Conservation (phyloP, 2,797 vertebrate species). For the Phaenicophaeus curvirostris region DNA sequence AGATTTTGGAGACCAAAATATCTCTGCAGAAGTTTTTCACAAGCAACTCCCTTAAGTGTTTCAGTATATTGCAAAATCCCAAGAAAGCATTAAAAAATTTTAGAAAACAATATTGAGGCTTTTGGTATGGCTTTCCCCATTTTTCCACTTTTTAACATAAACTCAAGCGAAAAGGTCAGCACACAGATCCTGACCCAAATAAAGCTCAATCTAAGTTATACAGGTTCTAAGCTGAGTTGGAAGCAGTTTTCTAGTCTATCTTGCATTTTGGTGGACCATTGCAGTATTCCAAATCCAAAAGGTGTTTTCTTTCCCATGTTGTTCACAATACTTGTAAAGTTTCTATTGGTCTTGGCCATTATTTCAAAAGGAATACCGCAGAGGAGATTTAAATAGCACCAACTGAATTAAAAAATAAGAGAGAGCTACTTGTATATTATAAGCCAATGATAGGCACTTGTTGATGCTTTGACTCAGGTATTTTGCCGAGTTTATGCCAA, state of each 20-base stretch:
- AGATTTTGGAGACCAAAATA: neutral
- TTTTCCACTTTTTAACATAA: neutral
- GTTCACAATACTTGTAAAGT: neutral
- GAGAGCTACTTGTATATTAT: neutral
- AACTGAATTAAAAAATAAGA: neutral
- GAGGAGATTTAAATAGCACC: neutral
- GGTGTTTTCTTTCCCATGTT: neutral
- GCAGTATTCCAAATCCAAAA: neutral
- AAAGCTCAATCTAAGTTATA: neutral
- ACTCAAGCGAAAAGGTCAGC: neutral
- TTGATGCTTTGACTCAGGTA: neutral
- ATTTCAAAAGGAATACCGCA: neutral
- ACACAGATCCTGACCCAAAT: neutral
- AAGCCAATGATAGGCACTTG: neutral
- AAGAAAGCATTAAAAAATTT: neutral
- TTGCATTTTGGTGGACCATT: neutral
- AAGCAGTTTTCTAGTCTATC: neutral
- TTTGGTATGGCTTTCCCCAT: neutral
- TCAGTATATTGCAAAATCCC: neutral
- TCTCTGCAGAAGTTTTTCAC: neutral
- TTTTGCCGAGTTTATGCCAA: neutral
- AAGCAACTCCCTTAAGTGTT: neutral
- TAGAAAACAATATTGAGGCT: neutral
- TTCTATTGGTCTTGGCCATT: neutral
- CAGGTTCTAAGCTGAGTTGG: neutral